Percentiles rank a stretch among this genome's conserved stretches.
Conservation (phyloP, 2,113 vertebrate genomes). For the Platanista minor region DNA sequence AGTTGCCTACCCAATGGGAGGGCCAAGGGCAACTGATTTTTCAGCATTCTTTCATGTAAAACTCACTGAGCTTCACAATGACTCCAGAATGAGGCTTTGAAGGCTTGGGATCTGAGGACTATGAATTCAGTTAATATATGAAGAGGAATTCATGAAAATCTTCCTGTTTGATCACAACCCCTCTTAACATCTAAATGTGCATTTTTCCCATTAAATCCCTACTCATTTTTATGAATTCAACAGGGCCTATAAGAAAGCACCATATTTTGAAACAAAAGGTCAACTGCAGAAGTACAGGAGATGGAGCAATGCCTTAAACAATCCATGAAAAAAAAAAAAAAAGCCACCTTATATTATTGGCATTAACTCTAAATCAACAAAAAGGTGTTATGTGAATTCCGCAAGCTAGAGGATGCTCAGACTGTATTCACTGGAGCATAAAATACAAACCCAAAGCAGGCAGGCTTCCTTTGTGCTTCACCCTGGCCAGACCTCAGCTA, state of each 20-base stretch:
- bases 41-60: conserved; percentile 17
- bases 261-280: background rate
- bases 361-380: background rate
- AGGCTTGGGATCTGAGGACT: background rate
- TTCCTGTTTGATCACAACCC: background rate
- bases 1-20: background rate
- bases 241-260: background rate
- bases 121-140: background rate
- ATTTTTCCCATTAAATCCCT: background rate
- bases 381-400: background rate
- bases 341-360: background rate
- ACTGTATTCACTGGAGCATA: background rate
- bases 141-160: background rate
- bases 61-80: conserved; percentile 19
- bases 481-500: background rate
- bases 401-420: background rate
- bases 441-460: background rate
- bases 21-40: conserved; percentile 12
- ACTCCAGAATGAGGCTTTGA: background rate
- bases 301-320: background rate
- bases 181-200: background rate
- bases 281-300: background rate
- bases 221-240: background rate
- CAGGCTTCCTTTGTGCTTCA: background rate
- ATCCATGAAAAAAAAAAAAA: background rate